Evolutionary conservation across 2,888 invertebrate species (phyloP).

Genomic region (Folsomia candida): DNA sequence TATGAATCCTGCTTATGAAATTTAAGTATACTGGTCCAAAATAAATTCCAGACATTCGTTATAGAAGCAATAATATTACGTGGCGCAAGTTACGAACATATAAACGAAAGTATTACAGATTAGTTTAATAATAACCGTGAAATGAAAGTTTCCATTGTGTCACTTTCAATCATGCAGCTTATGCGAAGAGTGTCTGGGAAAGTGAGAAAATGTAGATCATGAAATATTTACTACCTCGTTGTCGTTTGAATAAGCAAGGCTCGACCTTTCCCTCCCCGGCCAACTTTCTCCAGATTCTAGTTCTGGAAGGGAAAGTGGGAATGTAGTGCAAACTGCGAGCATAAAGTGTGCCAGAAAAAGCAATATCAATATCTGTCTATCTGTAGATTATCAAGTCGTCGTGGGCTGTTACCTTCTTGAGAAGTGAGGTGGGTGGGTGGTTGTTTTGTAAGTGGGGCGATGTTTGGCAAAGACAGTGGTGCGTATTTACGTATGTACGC

Average conservation of each 20-base stretch:
- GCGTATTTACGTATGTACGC: neutral
- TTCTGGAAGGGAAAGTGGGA: neutral
- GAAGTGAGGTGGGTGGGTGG: slow-evolving; percentile 12
- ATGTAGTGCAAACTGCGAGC: neutral
- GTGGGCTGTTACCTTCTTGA: neutral
- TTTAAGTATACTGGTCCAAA: too few species aligned
- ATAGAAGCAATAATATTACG: too few species aligned
- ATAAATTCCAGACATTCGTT: too few species aligned
- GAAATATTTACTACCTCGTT: neutral
- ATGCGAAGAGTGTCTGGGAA: too few species aligned
- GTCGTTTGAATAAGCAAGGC: neutral
- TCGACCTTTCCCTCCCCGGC: neutral
- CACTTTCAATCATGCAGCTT: too few species aligned
- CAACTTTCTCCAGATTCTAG: neutral
- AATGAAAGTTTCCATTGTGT: too few species aligned
- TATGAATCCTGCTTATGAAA: too few species aligned
- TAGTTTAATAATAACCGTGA: too few species aligned
- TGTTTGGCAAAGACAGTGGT: slow-evolving; percentile 16
- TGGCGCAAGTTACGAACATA: too few species aligned
- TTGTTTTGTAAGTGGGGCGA: neutral
- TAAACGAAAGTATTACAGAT: too few species aligned
- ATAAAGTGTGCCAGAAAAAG: neutral
- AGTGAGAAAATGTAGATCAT: too few species aligned
- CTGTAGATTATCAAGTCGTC: neutral
- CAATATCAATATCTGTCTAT: slow-evolving; percentile 5